These are phyloP conservation scores for Dysdera silvatica DNA, from an alignment of 1,140 invertebrate genomes.

Conservation along the genomic window DNA sequence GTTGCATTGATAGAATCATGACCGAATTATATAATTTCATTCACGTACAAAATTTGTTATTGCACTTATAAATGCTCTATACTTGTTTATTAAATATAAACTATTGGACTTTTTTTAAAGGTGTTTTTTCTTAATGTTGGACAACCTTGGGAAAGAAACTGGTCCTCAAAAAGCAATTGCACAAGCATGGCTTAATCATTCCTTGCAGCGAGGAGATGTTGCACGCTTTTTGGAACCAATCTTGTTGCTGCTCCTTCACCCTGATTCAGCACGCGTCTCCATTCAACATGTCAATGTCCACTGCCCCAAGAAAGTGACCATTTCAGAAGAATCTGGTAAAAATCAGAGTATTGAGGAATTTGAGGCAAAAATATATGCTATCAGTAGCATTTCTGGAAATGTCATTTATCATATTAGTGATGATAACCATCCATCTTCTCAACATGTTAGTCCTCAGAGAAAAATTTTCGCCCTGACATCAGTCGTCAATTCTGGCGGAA, in stretches of 20 bases:
- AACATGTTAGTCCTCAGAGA: conserved; percentile 26
- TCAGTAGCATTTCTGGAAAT: conserved; percentile 76
- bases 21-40: too few species aligned
- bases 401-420: conserved; percentile 68
- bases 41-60: too few species aligned
- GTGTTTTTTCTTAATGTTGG: conserved; percentile 65
- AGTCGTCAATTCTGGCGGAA: conserved; percentile 17
- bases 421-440: conserved; percentile 29
- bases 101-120: conserved; percentile 48
- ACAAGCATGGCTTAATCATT: conserved; percentile 63
- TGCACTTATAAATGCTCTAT: too few species aligned
- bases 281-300: conserved; percentile 74
- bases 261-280: conserved; percentile 73
- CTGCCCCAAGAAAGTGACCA: conserved; percentile 12
- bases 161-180: conserved; percentile 61
- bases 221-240: conserved; percentile 69
- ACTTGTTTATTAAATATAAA: too few species aligned
- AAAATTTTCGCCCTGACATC: conserved; percentile 33
- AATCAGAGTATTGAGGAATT: conserved; percentile 34
- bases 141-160: conserved; percentile 64
- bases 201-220: conserved; percentile 66
- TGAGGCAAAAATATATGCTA: conserved; percentile 68
- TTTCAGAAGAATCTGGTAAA: conserved; percentile 29
- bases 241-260: conserved; percentile 66
- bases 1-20: too few species aligned